Base-by-base conservation (phyloP, 2,888 invertebrate species). In the Byasa hedistus region DNA sequence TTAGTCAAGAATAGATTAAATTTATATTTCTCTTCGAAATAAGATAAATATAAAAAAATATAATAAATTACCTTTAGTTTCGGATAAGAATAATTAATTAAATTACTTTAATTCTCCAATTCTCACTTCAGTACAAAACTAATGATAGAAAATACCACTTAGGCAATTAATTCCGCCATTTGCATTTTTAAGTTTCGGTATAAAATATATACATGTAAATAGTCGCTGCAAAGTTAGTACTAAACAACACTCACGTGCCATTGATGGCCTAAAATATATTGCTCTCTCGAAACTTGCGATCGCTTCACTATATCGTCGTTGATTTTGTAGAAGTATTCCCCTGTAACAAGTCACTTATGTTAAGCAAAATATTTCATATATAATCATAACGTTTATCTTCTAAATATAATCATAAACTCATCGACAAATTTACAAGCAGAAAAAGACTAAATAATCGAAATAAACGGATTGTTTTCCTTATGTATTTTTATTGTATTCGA, bases 241-340 rank as follows among this genome's bases (percentile, higher is more conserved):
- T 69, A 61, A 59, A 70, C 86, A 44, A 54, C 21, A 96, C 97
- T 96, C 93, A 98, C 98, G 94, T 84, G 98, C 98, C 89, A 98
- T 94, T 79, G 97, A 96, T 73, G 98, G 98, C 86, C 98, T 94
- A 91, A 96, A 98, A 87, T 96, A 96, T 83, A 98, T 97, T 74
- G 98, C 98, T 79, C 95, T 94, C 86, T 96, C 95, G 89, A 98
- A 98, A 91, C 97, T 97, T 85, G 95, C 94, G 81, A 98, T 95
- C 70, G 98, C 98, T 84, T 97, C 97, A 76, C 96, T 95, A 86
- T 95, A 95, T 79, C 97, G 94, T 82, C 96, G 95, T 90, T 96
- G 96, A 79, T 97, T 96, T 91, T 98, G 98, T 77, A 97, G 94
- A 81, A 98, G 92, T 82, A 98, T 96, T 70, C 98, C 98, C 86